Conservation (phyloP, 2,888 invertebrate species). For the Mesopsocus fuscifrons region DNA sequence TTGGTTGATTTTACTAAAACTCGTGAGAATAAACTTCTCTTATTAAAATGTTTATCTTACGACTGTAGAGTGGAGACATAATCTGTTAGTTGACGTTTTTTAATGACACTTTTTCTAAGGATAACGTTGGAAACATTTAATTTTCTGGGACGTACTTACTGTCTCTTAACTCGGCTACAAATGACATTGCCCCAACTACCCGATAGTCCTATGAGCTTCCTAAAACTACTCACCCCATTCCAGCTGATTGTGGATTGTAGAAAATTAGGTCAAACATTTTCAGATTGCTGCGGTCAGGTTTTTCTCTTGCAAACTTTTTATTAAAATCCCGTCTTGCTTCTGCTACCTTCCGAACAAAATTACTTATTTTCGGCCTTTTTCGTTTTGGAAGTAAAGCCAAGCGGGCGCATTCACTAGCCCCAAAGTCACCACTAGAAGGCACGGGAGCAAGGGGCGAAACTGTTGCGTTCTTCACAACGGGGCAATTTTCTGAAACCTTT, state of each 20-base stretch:
- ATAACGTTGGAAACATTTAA: no score
- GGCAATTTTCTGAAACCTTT: slow-evolving; percentile 19
- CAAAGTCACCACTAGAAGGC: neutral
- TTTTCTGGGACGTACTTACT: no score
- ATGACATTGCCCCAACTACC: no score
- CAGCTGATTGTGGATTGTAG: slow-evolving; percentile 86
- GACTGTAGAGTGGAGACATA: no score
- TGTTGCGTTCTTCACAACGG: slow-evolving; percentile 4
- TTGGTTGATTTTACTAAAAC: slow-evolving; percentile 14
- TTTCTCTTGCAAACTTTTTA: slow-evolving; percentile 29
- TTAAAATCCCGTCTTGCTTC: slow-evolving; percentile 34
- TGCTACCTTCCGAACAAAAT: slow-evolving; percentile 31
- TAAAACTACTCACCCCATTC: slow-evolving; percentile 29
- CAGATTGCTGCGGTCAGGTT: slow-evolving; percentile 43
- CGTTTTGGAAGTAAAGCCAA: slow-evolving; percentile 13
- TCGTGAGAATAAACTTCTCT: slow-evolving; percentile 12
- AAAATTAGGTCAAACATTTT: slow-evolving; percentile 87
- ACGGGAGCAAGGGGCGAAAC: neutral
- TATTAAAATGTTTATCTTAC: no score
- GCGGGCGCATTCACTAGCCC: slow-evolving; percentile 18
- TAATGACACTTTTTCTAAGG: no score
- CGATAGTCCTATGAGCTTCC: no score
- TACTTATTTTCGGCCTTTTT: slow-evolving; percentile 21
- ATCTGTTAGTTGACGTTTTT: no score
- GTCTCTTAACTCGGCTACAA: no score